Base-by-base conservation (phyloP, 2,888 invertebrate genomes). In the Epistrophe grossulariae region DNA sequence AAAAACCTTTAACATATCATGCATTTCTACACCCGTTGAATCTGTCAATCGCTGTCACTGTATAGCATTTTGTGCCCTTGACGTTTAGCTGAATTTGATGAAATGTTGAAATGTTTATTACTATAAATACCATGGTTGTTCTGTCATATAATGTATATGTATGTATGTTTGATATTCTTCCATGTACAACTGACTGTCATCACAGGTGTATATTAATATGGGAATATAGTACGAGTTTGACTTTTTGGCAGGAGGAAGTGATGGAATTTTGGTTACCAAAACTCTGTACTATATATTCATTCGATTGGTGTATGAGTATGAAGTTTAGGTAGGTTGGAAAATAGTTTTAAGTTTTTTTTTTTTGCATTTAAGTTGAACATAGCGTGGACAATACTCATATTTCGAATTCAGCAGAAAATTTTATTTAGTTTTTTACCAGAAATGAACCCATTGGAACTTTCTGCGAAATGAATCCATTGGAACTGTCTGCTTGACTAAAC, bases 71-170 rank as follows among this genome's bases (percentile, higher is more conserved):
- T 24, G 24, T 24, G 24, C 13, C 66, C 66, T 48, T 48, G 19
- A n/a, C n/a, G 48, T 66, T 66, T 17, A n/a, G 48, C 17, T 45
- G 66, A 45, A 45, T 66, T 66, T 66, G 45, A 17, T 48, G 31
- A 66, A 66, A 66, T 66, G 45, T 48, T 66, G 66, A 66, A 48
- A 66, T 66, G 48, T 48, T 66, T 66, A 66, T 66, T 28, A 64
- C 64, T 45, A 45, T 24, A 24, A 64, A 24, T 43, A 43, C 6
- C 43, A 43, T 15, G 15, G 43, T 43, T 43, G 1, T 43, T 43
- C 13, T 43, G 4, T 43, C 24, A 24, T 24, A 24, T 24, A 24
- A 24, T 24, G 24, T 43, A 43, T 15, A 24, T 24, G 24, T 43
- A 43, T 15, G 15, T 4, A 43, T 43, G 43, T 43, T 4, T 11